Conservation (phyloP, 2,113 vertebrate species). For the Gorilla gorilla region DNA sequence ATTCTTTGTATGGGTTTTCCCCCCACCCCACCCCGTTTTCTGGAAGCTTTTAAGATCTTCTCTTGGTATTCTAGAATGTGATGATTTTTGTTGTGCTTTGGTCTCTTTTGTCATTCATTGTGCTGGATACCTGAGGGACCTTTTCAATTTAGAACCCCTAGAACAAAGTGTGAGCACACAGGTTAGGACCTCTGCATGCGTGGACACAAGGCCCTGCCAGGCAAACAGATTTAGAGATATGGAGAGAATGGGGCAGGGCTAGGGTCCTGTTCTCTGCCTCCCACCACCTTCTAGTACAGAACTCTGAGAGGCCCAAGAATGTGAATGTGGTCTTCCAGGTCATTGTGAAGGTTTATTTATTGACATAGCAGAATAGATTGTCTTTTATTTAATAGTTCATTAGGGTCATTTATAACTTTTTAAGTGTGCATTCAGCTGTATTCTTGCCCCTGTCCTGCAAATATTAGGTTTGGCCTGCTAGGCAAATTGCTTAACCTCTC, state of each 20-base stretch:
- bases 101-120: neutral
- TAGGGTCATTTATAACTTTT: neutral
- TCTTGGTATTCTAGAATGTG: neutral
- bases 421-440: neutral
- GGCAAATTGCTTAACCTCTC: neutral
- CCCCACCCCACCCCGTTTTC: neutral
- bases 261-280: neutral
- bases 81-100: neutral
- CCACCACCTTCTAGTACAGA: neutral
- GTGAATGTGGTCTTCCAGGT: neutral
- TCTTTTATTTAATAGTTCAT: neutral
- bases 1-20: neutral
- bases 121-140: neutral
- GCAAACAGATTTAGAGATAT: neutral
- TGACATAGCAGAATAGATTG: neutral
- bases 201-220: neutral
- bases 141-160: neutral
- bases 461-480: neutral
- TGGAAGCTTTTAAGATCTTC: neutral
- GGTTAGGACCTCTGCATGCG: neutral
- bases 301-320: neutral
- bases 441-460: neutral
- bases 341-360: neutral
- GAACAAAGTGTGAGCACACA: neutral
- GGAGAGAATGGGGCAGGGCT: neutral